These are phyloP conservation scores for Ostrea edulis DNA, from an alignment of 1,140 invertebrate genomes.

Conservation along the genomic window DNA sequence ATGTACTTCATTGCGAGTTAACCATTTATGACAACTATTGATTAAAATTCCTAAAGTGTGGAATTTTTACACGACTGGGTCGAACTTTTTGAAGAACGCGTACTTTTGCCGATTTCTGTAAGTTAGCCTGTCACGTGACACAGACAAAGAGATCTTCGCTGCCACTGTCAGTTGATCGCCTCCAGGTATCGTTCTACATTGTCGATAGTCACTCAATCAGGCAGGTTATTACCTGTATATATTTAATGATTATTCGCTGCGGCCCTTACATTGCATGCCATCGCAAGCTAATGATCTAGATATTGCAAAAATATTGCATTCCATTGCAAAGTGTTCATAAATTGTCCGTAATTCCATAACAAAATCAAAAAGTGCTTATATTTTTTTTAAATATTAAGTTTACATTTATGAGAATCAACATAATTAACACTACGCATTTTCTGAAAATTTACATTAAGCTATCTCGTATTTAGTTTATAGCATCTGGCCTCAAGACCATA, in stretches of 20 bases:
- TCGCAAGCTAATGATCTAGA: not conserved
- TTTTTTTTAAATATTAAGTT: too few relatives aligned
- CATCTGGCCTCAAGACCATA: too few relatives aligned
- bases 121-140: not conserved
- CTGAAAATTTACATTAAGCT: too few relatives aligned
- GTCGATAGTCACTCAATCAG: constrained; percentile 10
- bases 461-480: too few relatives aligned
- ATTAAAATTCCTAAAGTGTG: not conserved
- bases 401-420: too few relatives aligned
- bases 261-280: not conserved
- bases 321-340: not conserved
- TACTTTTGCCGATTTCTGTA: not conserved
- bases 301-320: not conserved
- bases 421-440: too few relatives aligned
- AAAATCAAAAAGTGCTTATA: not conserved
- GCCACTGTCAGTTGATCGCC: not conserved
- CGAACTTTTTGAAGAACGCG: not conserved
- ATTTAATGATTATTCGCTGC: not conserved
- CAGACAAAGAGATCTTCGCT: not conserved
- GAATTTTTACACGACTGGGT: not conserved
- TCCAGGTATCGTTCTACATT: not conserved
- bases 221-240: not conserved
- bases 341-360: not conserved
- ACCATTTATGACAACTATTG: not conserved
- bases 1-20: too few relatives aligned